Percentiles rank a stretch among this genome's conserved stretches.
Evolutionary conservation across 2,888 invertebrate genomes (phyloP).

Genomic region (Agrypnus murinus): DNA sequence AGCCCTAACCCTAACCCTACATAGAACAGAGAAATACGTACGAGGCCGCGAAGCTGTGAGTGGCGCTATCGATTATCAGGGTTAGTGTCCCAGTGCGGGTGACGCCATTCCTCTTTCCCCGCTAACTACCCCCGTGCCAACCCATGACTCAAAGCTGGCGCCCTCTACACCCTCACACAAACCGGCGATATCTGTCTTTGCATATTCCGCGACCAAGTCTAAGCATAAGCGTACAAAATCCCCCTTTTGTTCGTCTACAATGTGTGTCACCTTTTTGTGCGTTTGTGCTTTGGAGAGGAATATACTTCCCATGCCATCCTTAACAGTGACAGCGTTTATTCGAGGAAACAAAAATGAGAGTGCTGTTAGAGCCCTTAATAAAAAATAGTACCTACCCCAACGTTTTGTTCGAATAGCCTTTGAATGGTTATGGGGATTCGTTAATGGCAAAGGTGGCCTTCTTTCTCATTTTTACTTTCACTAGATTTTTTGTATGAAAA

Average conservation of each 20-base stretch:
- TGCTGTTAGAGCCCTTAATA: background rate
- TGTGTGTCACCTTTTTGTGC: constrained; percentile 33
- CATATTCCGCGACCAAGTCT: constrained; percentile 24
- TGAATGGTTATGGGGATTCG: constrained; percentile 1
- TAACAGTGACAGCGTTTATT: constrained; percentile 1
- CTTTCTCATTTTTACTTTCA: background rate
- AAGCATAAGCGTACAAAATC: constrained; percentile 30
- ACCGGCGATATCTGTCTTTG: constrained; percentile 33
- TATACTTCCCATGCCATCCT: background rate
- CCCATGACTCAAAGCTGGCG: constrained; percentile 35
- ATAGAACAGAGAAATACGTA: constrained; percentile 41
- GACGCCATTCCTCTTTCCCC: constrained; percentile 16
- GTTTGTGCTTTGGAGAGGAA: background rate
- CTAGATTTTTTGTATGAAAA: too few relatives aligned
- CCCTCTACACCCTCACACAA: constrained; percentile 37
- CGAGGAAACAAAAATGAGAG: background rate
- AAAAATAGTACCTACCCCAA: constrained; percentile 23
- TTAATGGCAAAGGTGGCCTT: background rate
- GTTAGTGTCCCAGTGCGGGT: constrained; percentile 46
- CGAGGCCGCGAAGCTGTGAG: constrained; percentile 46
- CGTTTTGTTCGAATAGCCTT: constrained; percentile 11
- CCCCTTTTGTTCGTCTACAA: constrained; percentile 30
- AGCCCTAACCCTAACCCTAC: constrained; percentile 39
- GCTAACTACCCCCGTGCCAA: background rate
- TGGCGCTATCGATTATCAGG: constrained; percentile 48